A percentile compares a stretch with the other conserved stretches of the same genome.
Evolutionary conservation across 2,888 invertebrate genomes (phyloP).

Genomic region (Sialis lutaria): DNA sequence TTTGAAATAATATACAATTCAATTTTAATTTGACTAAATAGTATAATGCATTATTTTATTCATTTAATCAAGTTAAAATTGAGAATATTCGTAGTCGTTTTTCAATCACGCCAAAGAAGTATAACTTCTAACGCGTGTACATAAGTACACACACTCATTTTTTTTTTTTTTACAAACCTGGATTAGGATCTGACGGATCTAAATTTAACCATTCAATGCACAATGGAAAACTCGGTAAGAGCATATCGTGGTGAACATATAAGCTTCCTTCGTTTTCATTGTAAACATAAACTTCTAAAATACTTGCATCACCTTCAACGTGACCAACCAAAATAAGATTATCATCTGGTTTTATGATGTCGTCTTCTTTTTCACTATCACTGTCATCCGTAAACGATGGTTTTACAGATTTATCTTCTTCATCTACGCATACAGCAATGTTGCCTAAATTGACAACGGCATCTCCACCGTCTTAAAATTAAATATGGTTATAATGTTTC

Average conservation of each 20-base stretch:
- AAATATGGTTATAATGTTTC: constrained; percentile 6
- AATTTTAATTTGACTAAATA: too few relatives aligned
- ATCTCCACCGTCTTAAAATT: constrained; percentile 14
- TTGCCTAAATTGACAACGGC: constrained; percentile 29
- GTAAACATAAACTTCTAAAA: constrained; percentile 80
- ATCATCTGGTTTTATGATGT: constrained; percentile 71
- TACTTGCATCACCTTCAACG: constrained; percentile 71
- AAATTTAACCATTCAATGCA: constrained; percentile 88
- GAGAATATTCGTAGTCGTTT: too few relatives aligned
- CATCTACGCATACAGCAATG: constrained; percentile 14
- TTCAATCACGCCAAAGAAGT: too few relatives aligned
- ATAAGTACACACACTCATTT: too few relatives aligned
- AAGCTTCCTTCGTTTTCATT: constrained; percentile 78
- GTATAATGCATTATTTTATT: too few relatives aligned
- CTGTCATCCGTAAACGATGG: constrained; percentile 23
- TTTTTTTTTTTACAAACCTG: constrained; percentile 28
- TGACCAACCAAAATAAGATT: constrained; percentile 79
- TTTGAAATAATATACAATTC: too few relatives aligned
- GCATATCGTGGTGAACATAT: constrained; percentile 87
- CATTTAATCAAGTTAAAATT: too few relatives aligned
- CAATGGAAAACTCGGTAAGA: constrained; percentile 77
- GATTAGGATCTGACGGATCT: constrained; percentile 54
- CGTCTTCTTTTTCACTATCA: constrained; percentile 76
- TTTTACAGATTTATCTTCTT: constrained; percentile 15
- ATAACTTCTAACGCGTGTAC: too few relatives aligned